phyloP scores from a whole-genome alignment of 1,140 invertebrate genomes.

The Phymastichus coffea region DNA sequence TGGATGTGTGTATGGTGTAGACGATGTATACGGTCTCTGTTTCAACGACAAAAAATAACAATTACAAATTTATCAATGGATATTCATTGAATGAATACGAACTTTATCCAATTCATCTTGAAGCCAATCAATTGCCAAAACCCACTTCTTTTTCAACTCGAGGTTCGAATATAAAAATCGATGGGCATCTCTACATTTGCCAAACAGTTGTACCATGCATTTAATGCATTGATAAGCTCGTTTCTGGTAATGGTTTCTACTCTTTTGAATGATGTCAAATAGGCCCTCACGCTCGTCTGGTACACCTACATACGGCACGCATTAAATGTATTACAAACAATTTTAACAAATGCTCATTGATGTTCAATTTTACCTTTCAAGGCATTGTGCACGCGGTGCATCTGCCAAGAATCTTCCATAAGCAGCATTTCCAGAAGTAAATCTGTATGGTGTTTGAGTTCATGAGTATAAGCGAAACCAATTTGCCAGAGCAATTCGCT shows the following conservation, averaged over 20 bases:
- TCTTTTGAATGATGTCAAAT: constrained; percentile 88
- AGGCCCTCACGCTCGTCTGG: constrained; percentile 90
- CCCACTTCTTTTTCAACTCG: constrained; percentile 85
- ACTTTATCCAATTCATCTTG: constrained; percentile 90
- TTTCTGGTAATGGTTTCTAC: constrained; percentile 94
- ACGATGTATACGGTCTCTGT: constrained; percentile 61
- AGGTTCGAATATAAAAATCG: constrained; percentile 73
- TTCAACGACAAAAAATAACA: constrained; percentile 37
- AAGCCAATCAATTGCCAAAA: constrained; percentile 86
- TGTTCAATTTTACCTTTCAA: constrained; percentile 71
- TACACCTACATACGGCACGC: constrained; percentile 60
- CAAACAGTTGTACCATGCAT: constrained; percentile 88
- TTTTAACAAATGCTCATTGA: constrained; percentile 3
- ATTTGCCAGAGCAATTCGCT: constrained; percentile 92
- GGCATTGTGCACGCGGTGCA: constrained; percentile 87
- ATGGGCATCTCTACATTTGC: constrained; percentile 74
- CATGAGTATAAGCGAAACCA: constrained; percentile 92
- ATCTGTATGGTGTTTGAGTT: constrained; percentile 89
- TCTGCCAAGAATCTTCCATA: constrained; percentile 95
- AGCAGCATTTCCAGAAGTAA: constrained; percentile 82
- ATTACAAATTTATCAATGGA: background rate
- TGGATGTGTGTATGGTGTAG: constrained; percentile 69
- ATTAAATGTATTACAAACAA: background rate
- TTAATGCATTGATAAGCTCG: constrained; percentile 96
- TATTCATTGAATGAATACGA: constrained; percentile 26